Conservation (phyloP, 2,797 vertebrate species). For the Odontamblyopus rebecca region DNA sequence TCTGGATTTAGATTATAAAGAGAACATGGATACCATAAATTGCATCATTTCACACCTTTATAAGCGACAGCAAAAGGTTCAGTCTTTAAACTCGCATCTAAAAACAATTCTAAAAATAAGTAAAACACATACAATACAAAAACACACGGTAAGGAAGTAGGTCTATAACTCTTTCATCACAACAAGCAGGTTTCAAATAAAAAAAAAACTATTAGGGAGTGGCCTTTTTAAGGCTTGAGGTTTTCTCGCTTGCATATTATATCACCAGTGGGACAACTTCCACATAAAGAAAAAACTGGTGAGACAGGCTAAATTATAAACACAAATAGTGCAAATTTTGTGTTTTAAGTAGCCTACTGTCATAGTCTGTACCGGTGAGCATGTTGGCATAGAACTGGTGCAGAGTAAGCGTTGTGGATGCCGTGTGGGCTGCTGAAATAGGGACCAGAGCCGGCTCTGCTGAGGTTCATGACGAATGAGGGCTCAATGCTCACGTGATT, state of each 20-base stretch:
- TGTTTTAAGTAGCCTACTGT: background rate
- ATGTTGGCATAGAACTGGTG: conserved; percentile 19
- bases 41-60: conserved; percentile 19
- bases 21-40: background rate
- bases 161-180: too few relatives aligned
- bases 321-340: background rate
- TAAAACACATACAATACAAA: too few relatives aligned
- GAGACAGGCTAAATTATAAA: background rate
- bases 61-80: background rate
- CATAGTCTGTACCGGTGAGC: background rate
- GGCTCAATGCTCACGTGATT: background rate
- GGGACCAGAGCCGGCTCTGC: conserved; percentile 13
- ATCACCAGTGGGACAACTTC: background rate
- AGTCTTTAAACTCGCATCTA: background rate
- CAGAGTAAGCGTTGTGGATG: conserved; percentile 19
- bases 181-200: background rate
- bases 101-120: background rate
- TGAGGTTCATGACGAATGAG: conserved; percentile 6
- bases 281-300: background rate
- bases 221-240: background rate
- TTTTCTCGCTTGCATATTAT: too few relatives aligned
- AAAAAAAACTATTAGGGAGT: background rate
- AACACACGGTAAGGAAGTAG: too few relatives aligned
- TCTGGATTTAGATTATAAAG: background rate
- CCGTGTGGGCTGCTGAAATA: conserved; percentile 22